Evolutionary conservation across 2,113 vertebrate genomes (phyloP).

Genomic region (Podilymbus podiceps): DNA sequence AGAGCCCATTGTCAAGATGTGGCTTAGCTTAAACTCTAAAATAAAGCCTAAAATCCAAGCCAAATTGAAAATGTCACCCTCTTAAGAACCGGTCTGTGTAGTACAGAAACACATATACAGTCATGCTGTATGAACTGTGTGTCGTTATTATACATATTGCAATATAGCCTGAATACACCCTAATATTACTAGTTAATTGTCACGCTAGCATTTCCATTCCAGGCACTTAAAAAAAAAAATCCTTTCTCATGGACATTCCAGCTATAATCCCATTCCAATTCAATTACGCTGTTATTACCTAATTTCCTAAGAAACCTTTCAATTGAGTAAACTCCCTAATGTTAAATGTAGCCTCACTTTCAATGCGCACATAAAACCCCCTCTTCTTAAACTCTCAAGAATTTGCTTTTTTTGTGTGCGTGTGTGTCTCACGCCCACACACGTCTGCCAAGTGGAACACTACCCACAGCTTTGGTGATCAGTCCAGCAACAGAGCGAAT

Average conservation of each 20-base stretch:
- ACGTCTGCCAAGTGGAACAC: neutral
- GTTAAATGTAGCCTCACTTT: neutral
- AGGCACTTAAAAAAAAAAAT: neutral
- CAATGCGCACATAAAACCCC: neutral
- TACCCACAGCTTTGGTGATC: neutral
- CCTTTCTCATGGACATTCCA: neutral
- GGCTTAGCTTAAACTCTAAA: neutral
- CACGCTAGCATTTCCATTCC: neutral
- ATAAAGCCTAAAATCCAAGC: neutral
- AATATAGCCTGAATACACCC: neutral
- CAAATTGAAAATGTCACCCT: neutral
- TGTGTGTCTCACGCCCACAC: neutral
- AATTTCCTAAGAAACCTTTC: neutral
- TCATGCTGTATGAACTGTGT: neutral
- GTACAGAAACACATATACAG: neutral
- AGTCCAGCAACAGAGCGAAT: neutral
- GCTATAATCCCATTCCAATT: neutral
- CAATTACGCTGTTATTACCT: neutral
- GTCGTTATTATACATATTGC: neutral
- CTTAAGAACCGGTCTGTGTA: neutral
- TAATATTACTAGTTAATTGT: neutral
- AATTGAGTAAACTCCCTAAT: neutral
- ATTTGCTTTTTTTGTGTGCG: neutral
- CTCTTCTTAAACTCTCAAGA: neutral
- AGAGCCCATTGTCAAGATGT: neutral